Base-by-base conservation (phyloP, 2,888 invertebrate species). In the Drosophila peninsularis region DNA sequence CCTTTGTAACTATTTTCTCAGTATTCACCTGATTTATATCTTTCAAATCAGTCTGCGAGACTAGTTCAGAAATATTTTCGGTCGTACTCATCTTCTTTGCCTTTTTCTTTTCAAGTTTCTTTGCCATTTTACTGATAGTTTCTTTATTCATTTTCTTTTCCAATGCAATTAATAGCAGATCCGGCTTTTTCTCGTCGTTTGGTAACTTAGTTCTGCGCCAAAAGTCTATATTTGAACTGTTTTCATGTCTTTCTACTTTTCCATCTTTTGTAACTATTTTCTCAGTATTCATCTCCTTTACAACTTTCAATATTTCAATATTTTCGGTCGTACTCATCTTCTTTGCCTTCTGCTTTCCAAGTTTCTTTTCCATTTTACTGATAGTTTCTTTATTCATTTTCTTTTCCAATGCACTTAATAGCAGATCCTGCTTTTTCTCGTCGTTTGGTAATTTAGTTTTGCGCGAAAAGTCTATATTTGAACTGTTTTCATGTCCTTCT, bases 361-460 rank as follows among this genome's bases (percentile, higher is more conserved):
- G 19, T 19, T 54, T 27, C 19, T 62, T 36, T 41, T 66, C 45
- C n/a, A n/a, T n/a, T n/a, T n/a, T n/a, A n/a, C n/a, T n/a, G n/a
- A n/a, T n/a, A n/a, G n/a, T n/a, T n/a, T n/a, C n/a, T n/a, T n/a
- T n/a, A n/a, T n/a, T n/a, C n/a, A n/a, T n/a, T n/a, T n/a, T n/a
- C n/a, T n/a, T n/a, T n/a, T n/a, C n/a, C n/a, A n/a, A n/a, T n/a
- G n/a, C n/a, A n/a, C n/a, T n/a, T n/a, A n/a, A n/a, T n/a, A n/a
- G n/a, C n/a, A n/a, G n/a, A n/a, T n/a, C n/a, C n/a, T n/a, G n/a
- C n/a, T n/a, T n/a, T n/a, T n/a, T n/a, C n/a, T n/a, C n/a, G n/a
- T n/a, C n/a, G n/a, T n/a, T n/a, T n/a, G n/a, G n/a, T n/a, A n/a
- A n/a, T n/a, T n/a, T n/a, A n/a, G n/a, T n/a, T n/a, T n/a, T n/a